These are phyloP conservation scores for Halcyon smyrnensis DNA, from an alignment of 2,797 vertebrate species.

Conservation along the genomic window DNA sequence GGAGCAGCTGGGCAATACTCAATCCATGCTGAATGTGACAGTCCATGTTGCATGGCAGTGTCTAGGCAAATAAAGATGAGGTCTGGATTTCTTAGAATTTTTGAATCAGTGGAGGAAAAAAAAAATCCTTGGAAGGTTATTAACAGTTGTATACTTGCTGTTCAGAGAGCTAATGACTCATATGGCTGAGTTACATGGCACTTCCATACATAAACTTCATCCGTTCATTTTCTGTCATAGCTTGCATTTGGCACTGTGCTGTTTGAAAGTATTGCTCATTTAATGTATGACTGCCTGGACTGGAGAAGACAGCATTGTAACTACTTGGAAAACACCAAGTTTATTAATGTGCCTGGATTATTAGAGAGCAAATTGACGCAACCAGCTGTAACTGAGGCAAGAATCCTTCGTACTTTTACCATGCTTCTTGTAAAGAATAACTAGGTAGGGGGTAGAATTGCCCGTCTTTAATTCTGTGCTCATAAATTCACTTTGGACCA, in stretches of 20 bases:
- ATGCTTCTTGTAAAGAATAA: background rate
- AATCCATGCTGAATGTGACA: background rate
- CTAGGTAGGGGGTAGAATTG: background rate
- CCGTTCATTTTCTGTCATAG: constrained; percentile 68
- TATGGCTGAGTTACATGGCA: background rate
- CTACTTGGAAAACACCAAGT: constrained; percentile 81
- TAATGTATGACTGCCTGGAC: constrained; percentile 89
- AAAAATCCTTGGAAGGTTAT: background rate
- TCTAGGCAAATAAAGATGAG: background rate
- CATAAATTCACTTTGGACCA: background rate
- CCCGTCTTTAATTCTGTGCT: background rate
- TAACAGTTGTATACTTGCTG: background rate
- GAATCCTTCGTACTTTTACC: background rate
- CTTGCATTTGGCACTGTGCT: constrained; percentile 81
- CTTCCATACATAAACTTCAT: background rate
- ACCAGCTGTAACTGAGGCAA: constrained; percentile 52
- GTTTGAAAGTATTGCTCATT: constrained; percentile 86
- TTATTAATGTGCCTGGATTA: constrained; percentile 80
- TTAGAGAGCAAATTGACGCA: background rate
- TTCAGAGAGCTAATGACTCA: background rate
- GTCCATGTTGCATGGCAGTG: background rate
- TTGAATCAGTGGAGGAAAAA: background rate
- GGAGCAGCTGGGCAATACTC: background rate
- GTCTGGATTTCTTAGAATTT: background rate
- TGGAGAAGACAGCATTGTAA: constrained; percentile 88